Percentiles rank a stretch among this genome's conserved stretches.
These are phyloP conservation scores for Oceanodroma tethys DNA, from an alignment of 2,113 vertebrate species.

Conservation along the genomic window DNA sequence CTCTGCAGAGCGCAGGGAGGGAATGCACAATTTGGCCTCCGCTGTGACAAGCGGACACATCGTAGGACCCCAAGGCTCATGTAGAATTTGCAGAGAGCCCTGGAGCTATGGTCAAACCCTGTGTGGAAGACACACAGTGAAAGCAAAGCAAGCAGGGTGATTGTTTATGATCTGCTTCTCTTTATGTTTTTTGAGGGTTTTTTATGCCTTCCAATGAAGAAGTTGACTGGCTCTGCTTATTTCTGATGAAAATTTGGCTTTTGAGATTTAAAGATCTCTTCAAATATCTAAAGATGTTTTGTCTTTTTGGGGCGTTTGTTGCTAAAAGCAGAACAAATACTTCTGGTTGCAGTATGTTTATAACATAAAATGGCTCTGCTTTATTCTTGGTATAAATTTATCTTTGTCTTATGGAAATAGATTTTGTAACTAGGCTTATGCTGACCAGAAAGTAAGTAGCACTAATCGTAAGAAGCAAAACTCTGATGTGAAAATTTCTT, in stretches of 20 bases:
- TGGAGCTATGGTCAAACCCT: background rate
- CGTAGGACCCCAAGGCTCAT: fast-evolving
- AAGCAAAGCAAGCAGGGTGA: background rate
- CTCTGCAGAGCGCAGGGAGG: fast-evolving
- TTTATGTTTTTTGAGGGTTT: background rate
- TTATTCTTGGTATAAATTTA: background rate
- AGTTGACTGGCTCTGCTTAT: background rate
- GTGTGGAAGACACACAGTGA: background rate
- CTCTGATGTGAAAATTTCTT: background rate
- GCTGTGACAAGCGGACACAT: background rate
- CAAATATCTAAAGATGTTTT: background rate
- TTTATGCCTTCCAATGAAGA: background rate
- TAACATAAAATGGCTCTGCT: background rate
- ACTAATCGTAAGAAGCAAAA: background rate
- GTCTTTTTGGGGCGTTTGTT: background rate
- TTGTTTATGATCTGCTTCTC: background rate
- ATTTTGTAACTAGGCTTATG: background rate
- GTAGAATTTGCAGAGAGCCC: background rate
- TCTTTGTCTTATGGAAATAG: background rate
- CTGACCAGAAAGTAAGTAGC: background rate
- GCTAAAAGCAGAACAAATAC: background rate
- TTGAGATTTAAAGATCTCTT: background rate
- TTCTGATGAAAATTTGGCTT: background rate
- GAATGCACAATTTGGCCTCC: background rate
- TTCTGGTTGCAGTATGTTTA: background rate